Evolutionary conservation across 1,140 invertebrate species (phyloP).

Genomic region (Pissodes strobi): DNA sequence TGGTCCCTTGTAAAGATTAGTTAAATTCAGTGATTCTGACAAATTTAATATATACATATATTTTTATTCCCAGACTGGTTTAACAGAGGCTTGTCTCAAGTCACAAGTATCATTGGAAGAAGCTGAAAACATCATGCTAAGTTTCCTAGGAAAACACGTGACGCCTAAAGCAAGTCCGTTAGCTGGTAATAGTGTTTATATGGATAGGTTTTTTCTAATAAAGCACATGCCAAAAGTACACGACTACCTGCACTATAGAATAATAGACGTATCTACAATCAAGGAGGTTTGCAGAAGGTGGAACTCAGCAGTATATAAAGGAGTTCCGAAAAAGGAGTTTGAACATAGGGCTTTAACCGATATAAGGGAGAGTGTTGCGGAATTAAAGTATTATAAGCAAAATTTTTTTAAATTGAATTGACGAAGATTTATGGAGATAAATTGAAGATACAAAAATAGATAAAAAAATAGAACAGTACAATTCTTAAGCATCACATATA

Average conservation of each 20-base stretch:
- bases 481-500: too few species aligned
- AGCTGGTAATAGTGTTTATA: conserved; percentile 88
- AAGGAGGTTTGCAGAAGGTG: conserved; percentile 85
- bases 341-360: conserved; percentile 80
- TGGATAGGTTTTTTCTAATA: conserved; percentile 78
- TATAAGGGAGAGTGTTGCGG: conserved; percentile 84
- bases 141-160: conserved; percentile 74
- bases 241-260: conserved; percentile 87
- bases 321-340: conserved; percentile 67
- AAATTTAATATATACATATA: too few species aligned
- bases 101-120: conserved; percentile 68
- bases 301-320: conserved; percentile 65
- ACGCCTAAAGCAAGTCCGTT: conserved; percentile 68
- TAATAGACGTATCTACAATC: conserved; percentile 89
- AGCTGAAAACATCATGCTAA: conserved; percentile 74
- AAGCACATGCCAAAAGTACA: conserved; percentile 78
- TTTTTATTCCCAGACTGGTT: conserved; percentile 67
- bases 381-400: conserved; percentile 65
- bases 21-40: too few species aligned
- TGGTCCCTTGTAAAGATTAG: too few species aligned
- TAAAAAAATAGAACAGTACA: too few species aligned
- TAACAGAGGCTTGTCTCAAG: conserved; percentile 70
- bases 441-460: neutral
- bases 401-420: conserved; percentile 46
- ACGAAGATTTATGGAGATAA: neutral